These are phyloP conservation scores for Burhinus bistriatus DNA, from an alignment of 2,113 vertebrate species.

Conservation along the genomic window DNA sequence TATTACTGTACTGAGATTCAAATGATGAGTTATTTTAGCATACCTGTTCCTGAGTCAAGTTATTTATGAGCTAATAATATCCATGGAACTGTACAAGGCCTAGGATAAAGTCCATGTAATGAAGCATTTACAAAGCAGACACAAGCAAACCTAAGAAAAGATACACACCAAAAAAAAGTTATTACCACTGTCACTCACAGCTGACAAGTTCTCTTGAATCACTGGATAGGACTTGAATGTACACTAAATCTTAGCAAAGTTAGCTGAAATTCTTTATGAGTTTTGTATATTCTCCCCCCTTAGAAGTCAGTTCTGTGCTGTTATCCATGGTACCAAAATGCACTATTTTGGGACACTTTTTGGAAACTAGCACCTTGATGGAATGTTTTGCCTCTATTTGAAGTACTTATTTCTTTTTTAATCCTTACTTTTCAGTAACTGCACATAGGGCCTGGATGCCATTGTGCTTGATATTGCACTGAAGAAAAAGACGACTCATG, in stretches of 20 bases:
- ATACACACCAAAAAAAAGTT: not conserved
- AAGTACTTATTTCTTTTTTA: not conserved
- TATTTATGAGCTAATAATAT: not conserved
- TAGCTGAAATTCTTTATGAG: not conserved
- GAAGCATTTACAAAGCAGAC: not conserved
- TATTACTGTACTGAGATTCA: not conserved
- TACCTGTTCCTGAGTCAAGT: not conserved
- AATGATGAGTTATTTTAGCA: constrained; percentile 4
- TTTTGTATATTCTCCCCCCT: not conserved
- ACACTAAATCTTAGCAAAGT: not conserved
- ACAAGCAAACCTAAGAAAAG: not conserved
- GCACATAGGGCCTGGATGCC: accelerated
- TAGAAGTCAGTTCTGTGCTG: not conserved
- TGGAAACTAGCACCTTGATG: not conserved
- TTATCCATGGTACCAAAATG: not conserved
- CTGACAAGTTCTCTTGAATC: not conserved
- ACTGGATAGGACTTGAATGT: not conserved
- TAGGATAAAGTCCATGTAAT: not conserved
- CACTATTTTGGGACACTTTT: not conserved
- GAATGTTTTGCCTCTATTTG: not conserved
- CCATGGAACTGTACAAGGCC: not conserved
- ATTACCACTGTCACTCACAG: not conserved
- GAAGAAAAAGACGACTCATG: not conserved
- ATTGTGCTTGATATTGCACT: not conserved
- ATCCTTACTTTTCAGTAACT: not conserved